Evolutionary conservation across 2,113 vertebrate species (phyloP), one percentile per base, ranked within the genome.

Genomic region (Copsychus sechellarum): DNA sequence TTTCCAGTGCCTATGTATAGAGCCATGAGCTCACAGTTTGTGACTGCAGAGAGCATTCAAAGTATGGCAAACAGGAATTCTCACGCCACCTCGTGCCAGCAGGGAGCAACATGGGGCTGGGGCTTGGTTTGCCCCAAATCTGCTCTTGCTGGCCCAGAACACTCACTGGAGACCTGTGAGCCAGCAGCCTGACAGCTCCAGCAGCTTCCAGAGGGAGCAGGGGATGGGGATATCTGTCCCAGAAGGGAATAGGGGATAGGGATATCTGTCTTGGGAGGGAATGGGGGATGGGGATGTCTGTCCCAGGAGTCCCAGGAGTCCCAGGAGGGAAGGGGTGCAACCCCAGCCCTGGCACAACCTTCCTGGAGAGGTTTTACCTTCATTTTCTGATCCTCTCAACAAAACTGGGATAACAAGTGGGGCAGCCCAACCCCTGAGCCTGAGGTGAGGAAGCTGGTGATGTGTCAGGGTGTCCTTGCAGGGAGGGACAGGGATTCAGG

Each of bases 61-160:
- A 74, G 64, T 25, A 88, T 74, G 95, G 88, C 48, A 81, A 94
- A 93, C 91, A 88, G 80, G 91, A 93, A 71, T 92, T 92, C 83
- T 91, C 65, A 95, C 80, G 76, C 47, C 7, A 2, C 28, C 67
- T 70, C 0, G 0, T 18, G 82, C 47, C n/a, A 38, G 67, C 60
- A 61, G 47, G 31, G 54, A 92, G 45, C 12, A 51, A 66, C 73
- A 34, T 13, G 50, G 36, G 87, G 57, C 51, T 70, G 51, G 20
- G 64, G 66, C 36, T 76, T 0, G 7, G 40, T 54, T 82, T 80
- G 88, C 42, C 86, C 91, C 47, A 79, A 9, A 90, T 69, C 64
- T 65, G 58, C 71, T 33, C 48, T 56, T 0, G 0, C 36, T 81
- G 67, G 28, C 36, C 57, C 50, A 69, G 72, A 9, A 69, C 24